A percentile compares a stretch with the other conserved stretches of the same genome.
phyloP scores from a whole-genome alignment of 2,113 vertebrate species.

The Bostrychus sinensis region DNA sequence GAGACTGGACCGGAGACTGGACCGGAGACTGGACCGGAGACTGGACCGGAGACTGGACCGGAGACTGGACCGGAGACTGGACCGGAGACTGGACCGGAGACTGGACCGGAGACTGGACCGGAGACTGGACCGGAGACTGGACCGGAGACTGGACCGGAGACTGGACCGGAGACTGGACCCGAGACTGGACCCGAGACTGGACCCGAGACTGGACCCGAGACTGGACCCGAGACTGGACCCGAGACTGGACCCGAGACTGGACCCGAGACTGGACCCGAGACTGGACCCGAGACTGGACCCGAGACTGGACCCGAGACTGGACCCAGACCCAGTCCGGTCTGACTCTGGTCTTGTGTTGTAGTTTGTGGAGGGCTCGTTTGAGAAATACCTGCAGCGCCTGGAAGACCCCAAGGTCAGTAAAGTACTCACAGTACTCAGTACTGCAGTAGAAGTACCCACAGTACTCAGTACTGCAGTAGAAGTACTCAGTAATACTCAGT shows the following conservation, averaged over 20 bases:
- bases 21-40: neutral
- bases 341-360: slow-evolving; percentile 57
- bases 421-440: neutral
- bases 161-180: no score
- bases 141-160: no score
- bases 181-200: neutral
- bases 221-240: neutral
- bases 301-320: neutral
- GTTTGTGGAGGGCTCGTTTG: slow-evolving; percentile 97
- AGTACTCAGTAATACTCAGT: neutral
- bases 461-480: neutral
- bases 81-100: neutral
- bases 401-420: slow-evolving; percentile 91
- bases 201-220: neutral
- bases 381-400: slow-evolving; percentile 93
- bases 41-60: neutral
- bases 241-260: neutral
- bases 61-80: no score
- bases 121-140: neutral
- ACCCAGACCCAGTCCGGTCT: no score
- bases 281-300: neutral
- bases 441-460: neutral
- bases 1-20: no score
- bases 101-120: no score
- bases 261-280: neutral